Evolutionary conservation across 1,140 invertebrate genomes (phyloP), one percentile per base, ranked within the genome.

Genomic region (Eupristina koningsbergeri): DNA sequence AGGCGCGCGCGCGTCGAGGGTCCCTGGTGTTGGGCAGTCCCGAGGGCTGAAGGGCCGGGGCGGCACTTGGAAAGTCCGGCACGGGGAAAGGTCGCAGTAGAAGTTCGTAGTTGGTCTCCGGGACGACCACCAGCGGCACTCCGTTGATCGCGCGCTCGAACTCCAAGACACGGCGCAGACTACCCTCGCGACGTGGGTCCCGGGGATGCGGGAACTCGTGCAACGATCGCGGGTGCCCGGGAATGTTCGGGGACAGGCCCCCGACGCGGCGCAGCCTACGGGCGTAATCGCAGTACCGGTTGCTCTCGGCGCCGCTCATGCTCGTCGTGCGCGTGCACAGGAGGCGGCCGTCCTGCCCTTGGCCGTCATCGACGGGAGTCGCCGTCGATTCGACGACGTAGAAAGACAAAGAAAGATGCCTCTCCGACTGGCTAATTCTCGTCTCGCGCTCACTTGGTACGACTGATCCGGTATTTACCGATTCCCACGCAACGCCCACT

Each of bases 11-110:
- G 15, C 82, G 64, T 26, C 82, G 34, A 0, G 82, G 82, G 17
- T 84, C 82, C 0, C 82, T 76, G 69, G 29, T 29, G 19, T 63
- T 64, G 17, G 82, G 82, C 15, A 79, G 47, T 19, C n/a, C 6
- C 0, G 7, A 1, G 11, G 53, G 39, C 0, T 31, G n/a, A 8
- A 0, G 0, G 17, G 31, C 61, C 0, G 45, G 53, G 0, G 1
- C 0, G 3, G 36, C 0, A 0, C 50, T n/a, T n/a, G n/a, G 7
- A 0, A 0, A 22, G 3, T n/a, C 8, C 7, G 36, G 29, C 8
- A 73, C 22, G 8, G 36, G 31, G 26, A 79, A 15, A 17, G 47
- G 77, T 3, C 77, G 82, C 19, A 74, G 34, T 0, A 29, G 22
- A 0, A 50, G n/a, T 5, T 6, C 19, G 26, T 74, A 78, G 8